Evolutionary conservation across 2,797 vertebrate species (phyloP), one percentile per base, ranked within the genome.

Genomic region (Neosilurus mollespiculum): DNA sequence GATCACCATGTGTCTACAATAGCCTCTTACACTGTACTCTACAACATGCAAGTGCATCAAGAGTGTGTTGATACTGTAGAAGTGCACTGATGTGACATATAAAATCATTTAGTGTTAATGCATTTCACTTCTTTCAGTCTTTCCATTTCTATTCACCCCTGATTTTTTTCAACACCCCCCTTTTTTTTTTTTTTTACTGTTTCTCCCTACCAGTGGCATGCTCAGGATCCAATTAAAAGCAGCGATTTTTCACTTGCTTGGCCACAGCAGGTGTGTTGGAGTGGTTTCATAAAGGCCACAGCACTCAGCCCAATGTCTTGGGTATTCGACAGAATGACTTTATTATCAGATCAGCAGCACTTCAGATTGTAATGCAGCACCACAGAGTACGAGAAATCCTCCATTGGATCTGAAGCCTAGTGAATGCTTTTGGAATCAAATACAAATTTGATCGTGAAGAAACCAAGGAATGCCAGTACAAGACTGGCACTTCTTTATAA

Each of bases 161-260:
- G 58, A 16, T 58, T 58, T 58, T 15, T 14, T 58, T 18, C 15
- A 58, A 58, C 15, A 1, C 6, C 51, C 8, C 22, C 1, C 0
- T 10, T 69, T 54, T 49, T 26, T n/a, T 30, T 37, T 26, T 30
- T 78, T 58, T 61, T 2, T 24, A 8, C 30, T 69, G 16, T 11
- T 81, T 81, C 78, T 85, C 86, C 89, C 91, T 88, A 92, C 93
- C 92, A 91, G 90, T 91, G 87, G 69, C 54, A 20, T 84, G 88
- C 89, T 91, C 87, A 81, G 87, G 89, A 92, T 90, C 85, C 93
- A 95, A 94, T 76, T 94, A 94, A 93, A 92, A 93, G 90, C 87
- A 85, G 88, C 92, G 86, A 86, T 86, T 87, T 91, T 91, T 91
- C 87, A 4, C 84, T 87, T 65, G 70, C 83, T 67, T 65, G n/a